Conservation (phyloP, 1,140 invertebrate genomes). For the Euborellia annulipes region DNA sequence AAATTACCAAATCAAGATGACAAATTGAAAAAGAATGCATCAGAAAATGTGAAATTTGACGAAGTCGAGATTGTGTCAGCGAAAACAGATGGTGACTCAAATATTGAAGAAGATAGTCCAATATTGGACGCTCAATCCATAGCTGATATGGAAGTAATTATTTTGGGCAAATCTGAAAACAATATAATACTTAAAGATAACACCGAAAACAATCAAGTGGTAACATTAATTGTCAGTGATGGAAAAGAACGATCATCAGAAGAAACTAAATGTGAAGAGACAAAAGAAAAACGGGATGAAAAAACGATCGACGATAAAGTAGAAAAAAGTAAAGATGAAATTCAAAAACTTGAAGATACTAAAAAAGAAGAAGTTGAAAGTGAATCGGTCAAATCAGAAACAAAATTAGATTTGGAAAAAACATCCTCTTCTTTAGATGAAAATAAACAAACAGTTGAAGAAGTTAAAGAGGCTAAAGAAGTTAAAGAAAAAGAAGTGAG, state of each 20-base stretch:
- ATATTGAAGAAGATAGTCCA: conserved; percentile 4
- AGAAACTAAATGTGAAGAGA: conserved; percentile 6
- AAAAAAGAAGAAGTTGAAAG: conserved; percentile 22
- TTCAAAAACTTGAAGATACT: background rate
- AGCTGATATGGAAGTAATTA: background rate
- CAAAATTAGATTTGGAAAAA: conserved; percentile 13
- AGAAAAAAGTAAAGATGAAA: conserved; percentile 10
- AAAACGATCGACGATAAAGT: conserved; percentile 10
- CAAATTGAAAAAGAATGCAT: too few relatives aligned
- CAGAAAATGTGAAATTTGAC: too few relatives aligned
- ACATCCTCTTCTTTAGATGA: conserved; percentile 2
- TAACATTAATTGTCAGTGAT: background rate
- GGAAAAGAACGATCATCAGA: background rate
- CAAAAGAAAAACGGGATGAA: conserved; percentile 2
- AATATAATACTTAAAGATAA: background rate
- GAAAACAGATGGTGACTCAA: background rate
- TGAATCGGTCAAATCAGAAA: conserved; percentile 18
- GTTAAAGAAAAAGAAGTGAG: background rate
- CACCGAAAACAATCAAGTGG: background rate
- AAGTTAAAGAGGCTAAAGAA: conserved; percentile 13
- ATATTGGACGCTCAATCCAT: background rate
- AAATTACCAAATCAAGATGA: too few relatives aligned
- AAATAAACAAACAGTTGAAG: conserved; percentile 5
- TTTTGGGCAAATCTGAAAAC: background rate
- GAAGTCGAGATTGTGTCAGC: too few relatives aligned